Base-by-base conservation (phyloP, 92 coral and sea anemone genomes). In the Paragorgia papillata region DNA sequence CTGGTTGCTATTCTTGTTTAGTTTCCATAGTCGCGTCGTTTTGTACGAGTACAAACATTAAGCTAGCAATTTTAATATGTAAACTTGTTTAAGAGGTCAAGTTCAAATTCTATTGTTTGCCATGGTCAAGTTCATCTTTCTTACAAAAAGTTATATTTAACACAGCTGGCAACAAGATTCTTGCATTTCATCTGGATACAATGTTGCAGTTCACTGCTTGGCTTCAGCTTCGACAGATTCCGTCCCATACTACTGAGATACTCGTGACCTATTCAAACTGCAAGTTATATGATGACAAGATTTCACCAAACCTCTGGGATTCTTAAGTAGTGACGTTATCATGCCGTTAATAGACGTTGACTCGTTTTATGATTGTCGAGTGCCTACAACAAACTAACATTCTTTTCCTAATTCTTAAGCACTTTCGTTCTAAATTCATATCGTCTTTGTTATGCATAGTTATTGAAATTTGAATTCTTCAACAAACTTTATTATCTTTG, bases 361-460 rank as follows among this genome's bases (percentile, higher is more conserved):
- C 22, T 13, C 33, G 30, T 56, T 22, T 56, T 56, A 31, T 17
- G 30, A 1, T 56, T 14, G 30, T 31, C 3, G 33, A 56, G 30
- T 56, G 22, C 30, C 22, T 17, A 22, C 30, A n/a, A n/a, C n/a
- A 56, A 56, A 56, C 30, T 13, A 56, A 56, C 62, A 22, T 22
- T 56, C 62, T 56, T 56, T 28, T 56, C 33, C 9, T 56, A 15
- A 3, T 17, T n/a, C n/a, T 17, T 28, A 56, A 56, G 62, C 30
- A 17, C 62, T 56, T 22, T 56, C 62, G 31, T n/a, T 51, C 58
- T 17, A 51, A 68, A 50, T 9, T 27, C 50, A 50, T 19, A 39
- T 64, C 22, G 53, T 71, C 78, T 71, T 71, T 71, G 78, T 71
- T 55, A 28, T 71, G 78, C 54, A 41, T 71, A 54, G 30, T 71